Evolutionary conservation across 2,113 vertebrate genomes (phyloP).

Genomic region (Nesogale talazaci): DNA sequence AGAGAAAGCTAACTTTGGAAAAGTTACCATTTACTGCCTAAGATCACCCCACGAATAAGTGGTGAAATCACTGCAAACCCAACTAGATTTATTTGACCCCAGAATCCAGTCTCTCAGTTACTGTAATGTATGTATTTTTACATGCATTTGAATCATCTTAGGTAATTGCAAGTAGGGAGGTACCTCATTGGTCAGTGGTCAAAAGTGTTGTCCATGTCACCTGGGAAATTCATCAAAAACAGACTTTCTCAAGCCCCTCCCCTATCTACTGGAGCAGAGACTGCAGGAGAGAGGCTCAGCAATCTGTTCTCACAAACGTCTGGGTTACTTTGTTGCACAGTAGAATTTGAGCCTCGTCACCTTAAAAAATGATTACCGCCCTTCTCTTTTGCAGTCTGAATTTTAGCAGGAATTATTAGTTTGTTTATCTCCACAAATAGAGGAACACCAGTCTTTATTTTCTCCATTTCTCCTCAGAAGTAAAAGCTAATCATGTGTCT

Average conservation of each 20-base stretch:
- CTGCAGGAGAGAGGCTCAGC: not conserved
- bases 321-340: not conserved
- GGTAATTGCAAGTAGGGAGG: not conserved
- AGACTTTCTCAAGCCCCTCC: not conserved
- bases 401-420: not conserved
- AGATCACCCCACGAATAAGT: not conserved
- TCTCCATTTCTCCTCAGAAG: conserved; percentile 45
- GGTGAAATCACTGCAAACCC: not conserved
- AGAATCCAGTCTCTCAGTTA: not conserved
- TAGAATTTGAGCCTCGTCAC: not conserved
- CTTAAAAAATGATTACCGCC: not conserved
- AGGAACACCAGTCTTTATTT: conserved; percentile 24
- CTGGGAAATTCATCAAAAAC: not conserved
- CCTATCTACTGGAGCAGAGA: not conserved
- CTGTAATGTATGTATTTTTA: not conserved
- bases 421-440: conserved; percentile 43
- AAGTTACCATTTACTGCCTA: not conserved
- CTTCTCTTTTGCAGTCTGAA: not conserved
- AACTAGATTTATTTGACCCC: not conserved
- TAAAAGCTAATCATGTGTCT: conserved; percentile 54
- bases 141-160: not conserved
- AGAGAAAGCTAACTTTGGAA: conserved; percentile 21
- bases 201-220: not conserved
- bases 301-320: not conserved
- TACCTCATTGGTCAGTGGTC: not conserved